Conservation (phyloP, 2,888 invertebrate genomes). For the Agrotis segetum region DNA sequence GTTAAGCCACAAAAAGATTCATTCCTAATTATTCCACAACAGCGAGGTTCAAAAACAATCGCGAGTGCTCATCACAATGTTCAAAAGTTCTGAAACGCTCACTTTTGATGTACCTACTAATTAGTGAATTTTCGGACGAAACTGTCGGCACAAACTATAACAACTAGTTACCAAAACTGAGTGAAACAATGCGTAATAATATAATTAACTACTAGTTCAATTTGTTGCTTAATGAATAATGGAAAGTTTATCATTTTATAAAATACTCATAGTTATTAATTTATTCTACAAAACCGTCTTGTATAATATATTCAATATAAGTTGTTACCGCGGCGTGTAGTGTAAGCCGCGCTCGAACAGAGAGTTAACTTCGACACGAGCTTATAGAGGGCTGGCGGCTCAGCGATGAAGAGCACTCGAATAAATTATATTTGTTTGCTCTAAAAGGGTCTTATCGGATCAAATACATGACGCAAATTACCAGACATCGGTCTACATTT, state of each 20-base stretch:
- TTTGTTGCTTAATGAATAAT: not conserved
- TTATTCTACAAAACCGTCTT: not conserved
- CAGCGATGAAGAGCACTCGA: slow-evolving; percentile 33
- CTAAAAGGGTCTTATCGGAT: slow-evolving; percentile 15
- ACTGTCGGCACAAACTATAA: not conserved
- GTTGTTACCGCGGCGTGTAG: not conserved
- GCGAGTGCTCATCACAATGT: slow-evolving; percentile 3
- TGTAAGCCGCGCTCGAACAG: slow-evolving; percentile 14
- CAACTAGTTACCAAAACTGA: not conserved
- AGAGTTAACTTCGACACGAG: slow-evolving; percentile 17
- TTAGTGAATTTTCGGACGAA: slow-evolving; percentile 10
- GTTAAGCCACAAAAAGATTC: not conserved
- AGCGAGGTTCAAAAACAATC: not conserved
- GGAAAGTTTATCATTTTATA: not conserved
- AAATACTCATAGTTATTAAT: not conserved
- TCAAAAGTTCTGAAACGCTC: not conserved
- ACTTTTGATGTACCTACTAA: not conserved
- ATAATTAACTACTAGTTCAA: not conserved
- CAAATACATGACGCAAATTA: slow-evolving; percentile 5
- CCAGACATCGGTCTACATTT: not conserved
- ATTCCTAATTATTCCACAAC: slow-evolving; percentile 5
- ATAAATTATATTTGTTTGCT: slow-evolving; percentile 55
- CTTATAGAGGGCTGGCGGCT: slow-evolving; percentile 31
- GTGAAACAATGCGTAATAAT: not conserved
- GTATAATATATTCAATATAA: not conserved